Percentiles rank a stretch among this genome's conserved stretches.
These are phyloP conservation scores for Gastrophryne carolinensis DNA, from an alignment of 2,797 vertebrate genomes.

Conservation along the genomic window DNA sequence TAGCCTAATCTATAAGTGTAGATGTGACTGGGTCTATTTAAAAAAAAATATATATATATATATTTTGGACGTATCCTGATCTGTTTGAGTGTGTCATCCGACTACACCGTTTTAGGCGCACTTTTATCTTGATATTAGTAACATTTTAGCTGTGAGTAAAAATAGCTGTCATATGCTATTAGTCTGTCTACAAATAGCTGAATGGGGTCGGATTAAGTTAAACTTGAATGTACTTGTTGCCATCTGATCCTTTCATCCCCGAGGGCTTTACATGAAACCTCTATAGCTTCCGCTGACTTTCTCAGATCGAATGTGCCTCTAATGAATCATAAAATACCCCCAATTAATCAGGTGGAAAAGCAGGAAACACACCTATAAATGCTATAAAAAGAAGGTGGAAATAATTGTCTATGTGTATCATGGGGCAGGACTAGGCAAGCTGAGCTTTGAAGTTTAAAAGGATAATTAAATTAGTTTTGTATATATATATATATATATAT, in stretches of 20 bases:
- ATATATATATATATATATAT: too few relatives aligned
- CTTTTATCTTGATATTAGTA: not conserved
- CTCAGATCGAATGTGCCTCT: not conserved
- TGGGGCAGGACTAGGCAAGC: conserved; percentile 24
- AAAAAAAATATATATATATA: too few relatives aligned
- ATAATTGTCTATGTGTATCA: conserved; percentile 14
- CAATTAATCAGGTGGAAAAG: conserved; percentile 16
- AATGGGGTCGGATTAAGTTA: conserved; percentile 4
- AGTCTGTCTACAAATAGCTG: conserved; percentile 14
- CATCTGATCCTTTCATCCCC: conserved; percentile 12
- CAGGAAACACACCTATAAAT: not conserved
- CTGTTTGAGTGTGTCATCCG: not conserved
- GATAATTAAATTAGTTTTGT: not conserved
- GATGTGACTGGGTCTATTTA: too few relatives aligned
- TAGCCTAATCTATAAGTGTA: too few relatives aligned
- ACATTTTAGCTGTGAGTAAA: not conserved
- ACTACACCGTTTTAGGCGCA: not conserved
- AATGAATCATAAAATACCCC: conserved; percentile 38
- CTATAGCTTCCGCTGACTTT: not conserved
- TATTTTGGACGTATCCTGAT: too few relatives aligned
- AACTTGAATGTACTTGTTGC: conserved; percentile 34
- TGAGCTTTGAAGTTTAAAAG: not conserved
- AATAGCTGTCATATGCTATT: not conserved
- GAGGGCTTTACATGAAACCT: conserved; percentile 12
- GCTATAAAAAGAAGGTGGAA: conserved; percentile 33